Conservation (phyloP, 1,140 invertebrate genomes). For the Matsumurasca onukii region DNA sequence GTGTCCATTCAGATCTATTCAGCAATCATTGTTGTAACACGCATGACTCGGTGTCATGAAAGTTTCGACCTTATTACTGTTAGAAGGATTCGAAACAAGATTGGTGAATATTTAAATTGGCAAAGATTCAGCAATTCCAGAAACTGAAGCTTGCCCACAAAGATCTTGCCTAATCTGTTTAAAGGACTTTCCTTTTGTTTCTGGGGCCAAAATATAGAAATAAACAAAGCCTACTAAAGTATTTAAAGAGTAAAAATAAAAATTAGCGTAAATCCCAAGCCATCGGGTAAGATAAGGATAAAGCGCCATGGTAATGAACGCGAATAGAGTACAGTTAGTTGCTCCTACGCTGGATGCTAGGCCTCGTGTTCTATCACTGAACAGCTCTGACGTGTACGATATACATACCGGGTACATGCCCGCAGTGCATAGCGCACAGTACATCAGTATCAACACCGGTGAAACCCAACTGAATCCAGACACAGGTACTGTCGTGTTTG, state of each 20-base stretch:
- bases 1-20: too few relatives aligned
- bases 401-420: slow-evolving; percentile 71
- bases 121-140: too few relatives aligned
- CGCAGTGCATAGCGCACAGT: slow-evolving; percentile 67
- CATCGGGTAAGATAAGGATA: too few relatives aligned
- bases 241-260: slow-evolving; percentile 10
- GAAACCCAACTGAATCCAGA: slow-evolving; percentile 58
- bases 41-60: too few relatives aligned
- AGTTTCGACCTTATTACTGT: too few relatives aligned
- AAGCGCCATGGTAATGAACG: too few relatives aligned
- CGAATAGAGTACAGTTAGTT: too few relatives aligned
- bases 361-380: slow-evolving; percentile 67
- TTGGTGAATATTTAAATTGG: too few relatives aligned
- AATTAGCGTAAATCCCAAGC: neutral
- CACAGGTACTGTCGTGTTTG: slow-evolving; percentile 52
- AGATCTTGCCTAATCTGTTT: too few relatives aligned
- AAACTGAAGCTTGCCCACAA: too few relatives aligned
- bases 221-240: neutral
- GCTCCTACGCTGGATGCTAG: slow-evolving; percentile 70
- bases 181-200: slow-evolving; percentile 23
- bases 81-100: too few relatives aligned
- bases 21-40: too few relatives aligned
- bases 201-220: slow-evolving; percentile 1
- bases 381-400: slow-evolving; percentile 71
- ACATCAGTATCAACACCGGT: slow-evolving; percentile 62